Evolutionary conservation across 2,113 vertebrate species (phyloP).

Genomic region (Callorhinus ursinus): DNA sequence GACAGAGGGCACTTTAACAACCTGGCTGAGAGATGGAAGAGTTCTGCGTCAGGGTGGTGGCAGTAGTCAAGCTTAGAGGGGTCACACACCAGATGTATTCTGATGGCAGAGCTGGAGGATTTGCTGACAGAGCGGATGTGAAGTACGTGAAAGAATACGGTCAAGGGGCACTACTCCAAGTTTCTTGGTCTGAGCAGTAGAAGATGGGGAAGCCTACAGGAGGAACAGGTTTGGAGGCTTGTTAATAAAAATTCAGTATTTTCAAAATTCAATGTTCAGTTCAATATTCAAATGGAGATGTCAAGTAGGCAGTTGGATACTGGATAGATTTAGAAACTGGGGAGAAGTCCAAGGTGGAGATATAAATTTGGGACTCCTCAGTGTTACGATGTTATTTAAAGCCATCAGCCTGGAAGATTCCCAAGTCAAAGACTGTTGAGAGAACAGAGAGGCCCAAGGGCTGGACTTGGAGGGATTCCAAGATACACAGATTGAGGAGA

Average conservation of each 20-base stretch:
- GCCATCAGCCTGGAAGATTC: not conserved
- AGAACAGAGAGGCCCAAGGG: not conserved
- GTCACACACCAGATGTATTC: not conserved
- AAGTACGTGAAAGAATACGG: not conserved
- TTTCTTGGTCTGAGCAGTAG: not conserved
- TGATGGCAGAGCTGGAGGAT: not conserved
- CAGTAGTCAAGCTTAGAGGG: not conserved
- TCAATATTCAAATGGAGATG: not conserved
- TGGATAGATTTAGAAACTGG: not conserved
- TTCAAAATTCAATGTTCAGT: not conserved
- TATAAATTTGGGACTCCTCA: not conserved
- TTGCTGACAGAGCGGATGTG: not conserved
- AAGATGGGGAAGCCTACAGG: not conserved
- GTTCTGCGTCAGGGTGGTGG: not conserved
- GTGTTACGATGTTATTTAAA: not conserved
- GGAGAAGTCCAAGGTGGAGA: not conserved
- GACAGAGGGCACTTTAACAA: not conserved
- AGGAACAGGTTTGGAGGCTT: not conserved
- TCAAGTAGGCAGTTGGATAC: not conserved
- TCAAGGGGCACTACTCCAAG: not conserved
- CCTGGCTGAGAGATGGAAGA: not conserved
- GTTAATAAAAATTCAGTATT: not conserved
- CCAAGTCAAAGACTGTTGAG: not conserved
- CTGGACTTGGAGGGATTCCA: not conserved
- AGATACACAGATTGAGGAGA: not conserved